Evolutionary conservation across 1,140 invertebrate species (phyloP).

Genomic region (Coptotermes formosanus): DNA sequence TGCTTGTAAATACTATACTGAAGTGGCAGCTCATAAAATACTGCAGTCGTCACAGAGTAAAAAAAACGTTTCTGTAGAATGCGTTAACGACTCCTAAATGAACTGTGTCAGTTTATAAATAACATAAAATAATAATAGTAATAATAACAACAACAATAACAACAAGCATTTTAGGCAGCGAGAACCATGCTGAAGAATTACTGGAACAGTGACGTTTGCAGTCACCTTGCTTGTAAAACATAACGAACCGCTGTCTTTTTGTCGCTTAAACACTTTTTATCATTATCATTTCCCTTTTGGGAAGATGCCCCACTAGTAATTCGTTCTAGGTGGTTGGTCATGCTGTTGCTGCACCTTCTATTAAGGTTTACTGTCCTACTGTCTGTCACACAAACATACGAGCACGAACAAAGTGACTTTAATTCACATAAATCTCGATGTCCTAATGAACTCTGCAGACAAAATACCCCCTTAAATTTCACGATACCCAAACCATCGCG

Average conservation of each 20-base stretch:
- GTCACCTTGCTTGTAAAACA: neutral
- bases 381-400: neutral
- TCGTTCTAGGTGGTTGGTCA: conserved; percentile 4
- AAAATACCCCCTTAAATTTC: too few species aligned
- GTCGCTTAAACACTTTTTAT: neutral
- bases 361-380: neutral
- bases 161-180: neutral
- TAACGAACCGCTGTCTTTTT: neutral
- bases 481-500: too few species aligned
- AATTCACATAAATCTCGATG: too few species aligned
- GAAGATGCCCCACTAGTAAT: neutral
- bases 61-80: neutral
- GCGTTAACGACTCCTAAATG: neutral
- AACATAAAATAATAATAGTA: neutral
- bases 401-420: too few species aligned
- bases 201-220: neutral
- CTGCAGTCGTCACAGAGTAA: neutral
- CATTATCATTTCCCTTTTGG: conserved; percentile 1
- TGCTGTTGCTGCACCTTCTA: neutral
- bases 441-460: too few species aligned
- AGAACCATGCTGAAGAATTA: neutral
- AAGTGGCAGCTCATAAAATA: neutral
- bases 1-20: neutral
- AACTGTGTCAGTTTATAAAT: neutral
- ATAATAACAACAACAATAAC: neutral